These are phyloP conservation scores for Lepus townsendii DNA, from an alignment of 2,797 vertebrate species.

Conservation along the genomic window DNA sequence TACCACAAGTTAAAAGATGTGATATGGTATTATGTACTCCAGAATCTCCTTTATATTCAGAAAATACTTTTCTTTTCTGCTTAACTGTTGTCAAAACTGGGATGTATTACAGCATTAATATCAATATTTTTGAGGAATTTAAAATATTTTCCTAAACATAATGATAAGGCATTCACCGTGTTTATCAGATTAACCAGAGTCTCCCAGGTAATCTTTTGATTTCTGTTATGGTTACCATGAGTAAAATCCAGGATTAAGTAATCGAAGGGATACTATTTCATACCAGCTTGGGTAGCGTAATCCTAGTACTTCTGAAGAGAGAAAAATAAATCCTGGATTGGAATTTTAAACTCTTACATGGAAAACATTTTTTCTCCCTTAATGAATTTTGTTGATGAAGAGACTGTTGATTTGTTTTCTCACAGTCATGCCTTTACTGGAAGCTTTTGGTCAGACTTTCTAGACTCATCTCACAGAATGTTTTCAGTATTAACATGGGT, in stretches of 20 bases:
- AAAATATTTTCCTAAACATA: background rate
- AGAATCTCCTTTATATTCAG: background rate
- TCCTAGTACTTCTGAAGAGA: background rate
- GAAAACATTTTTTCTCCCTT: background rate
- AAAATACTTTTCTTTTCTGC: slow-evolving; percentile 7
- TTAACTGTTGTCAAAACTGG: slow-evolving; percentile 21
- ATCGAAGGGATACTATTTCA: slow-evolving; percentile 26
- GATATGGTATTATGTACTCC: background rate
- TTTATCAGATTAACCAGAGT: slow-evolving; percentile 59
- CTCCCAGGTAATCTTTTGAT: slow-evolving; percentile 54
- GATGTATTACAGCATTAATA: background rate
- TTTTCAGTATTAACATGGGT: background rate
- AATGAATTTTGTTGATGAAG: background rate
- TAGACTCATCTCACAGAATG: background rate
- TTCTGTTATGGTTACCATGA: slow-evolving; percentile 62
- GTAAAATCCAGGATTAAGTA: slow-evolving; percentile 2
- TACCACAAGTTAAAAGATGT: background rate
- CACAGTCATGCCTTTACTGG: background rate
- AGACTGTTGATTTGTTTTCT: slow-evolving; percentile 1
- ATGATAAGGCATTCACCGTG: slow-evolving; percentile 10
- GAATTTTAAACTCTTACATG: slow-evolving; percentile 15
- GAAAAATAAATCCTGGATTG: background rate
- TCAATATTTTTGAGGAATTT: slow-evolving; percentile 46
- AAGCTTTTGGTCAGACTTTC: background rate
- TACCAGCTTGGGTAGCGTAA: background rate